Evolutionary conservation across 2,888 invertebrate species (phyloP).

Genomic region (Caenorhabditis uteleia): DNA sequence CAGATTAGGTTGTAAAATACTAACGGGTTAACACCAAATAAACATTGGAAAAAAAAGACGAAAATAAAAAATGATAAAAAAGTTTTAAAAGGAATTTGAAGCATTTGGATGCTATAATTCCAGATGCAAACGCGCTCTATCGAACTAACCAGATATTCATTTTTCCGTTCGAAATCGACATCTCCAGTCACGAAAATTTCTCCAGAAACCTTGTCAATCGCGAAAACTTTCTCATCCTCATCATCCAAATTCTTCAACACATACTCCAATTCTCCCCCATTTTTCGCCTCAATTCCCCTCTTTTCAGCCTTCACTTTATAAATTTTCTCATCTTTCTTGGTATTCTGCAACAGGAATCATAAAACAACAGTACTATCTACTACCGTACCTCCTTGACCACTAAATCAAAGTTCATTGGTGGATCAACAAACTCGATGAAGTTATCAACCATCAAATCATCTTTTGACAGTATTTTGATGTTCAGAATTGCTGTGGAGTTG

Average conservation of each 20-base stretch:
- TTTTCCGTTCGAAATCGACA: slow-evolving; percentile 49
- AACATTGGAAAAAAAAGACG: too few relatives aligned
- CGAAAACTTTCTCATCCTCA: slow-evolving; percentile 30
- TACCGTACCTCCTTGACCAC: slow-evolving; percentile 12
- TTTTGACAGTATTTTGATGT: slow-evolving; percentile 11
- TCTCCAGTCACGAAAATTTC: slow-evolving; percentile 43
- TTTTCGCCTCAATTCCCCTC: slow-evolving; percentile 8
- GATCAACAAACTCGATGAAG: slow-evolving; percentile 12
- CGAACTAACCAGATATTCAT: slow-evolving; percentile 46
- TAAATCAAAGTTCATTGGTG: slow-evolving; percentile 7
- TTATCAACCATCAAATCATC: slow-evolving; percentile 18
- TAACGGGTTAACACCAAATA: too few relatives aligned
- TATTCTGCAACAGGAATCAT: slow-evolving; percentile 15
- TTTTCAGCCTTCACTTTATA: slow-evolving; percentile 12
- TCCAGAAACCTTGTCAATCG: slow-evolving; percentile 52
- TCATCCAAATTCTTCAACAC: slow-evolving; percentile 30
- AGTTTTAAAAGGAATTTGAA: too few relatives aligned
- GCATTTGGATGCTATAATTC: background rate
- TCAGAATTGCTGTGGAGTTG: slow-evolving; percentile 15
- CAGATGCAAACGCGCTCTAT: background rate
- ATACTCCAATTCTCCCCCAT: slow-evolving; percentile 8
- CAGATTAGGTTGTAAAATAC: too few relatives aligned
- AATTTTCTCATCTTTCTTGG: slow-evolving; percentile 21
- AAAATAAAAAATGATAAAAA: too few relatives aligned
- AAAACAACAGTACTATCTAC: background rate